A percentile compares a stretch with the other conserved stretches of the same genome.
phyloP scores from a whole-genome alignment of 64 coral and sea anemone genomes.

The Montipora sp. region DNA sequence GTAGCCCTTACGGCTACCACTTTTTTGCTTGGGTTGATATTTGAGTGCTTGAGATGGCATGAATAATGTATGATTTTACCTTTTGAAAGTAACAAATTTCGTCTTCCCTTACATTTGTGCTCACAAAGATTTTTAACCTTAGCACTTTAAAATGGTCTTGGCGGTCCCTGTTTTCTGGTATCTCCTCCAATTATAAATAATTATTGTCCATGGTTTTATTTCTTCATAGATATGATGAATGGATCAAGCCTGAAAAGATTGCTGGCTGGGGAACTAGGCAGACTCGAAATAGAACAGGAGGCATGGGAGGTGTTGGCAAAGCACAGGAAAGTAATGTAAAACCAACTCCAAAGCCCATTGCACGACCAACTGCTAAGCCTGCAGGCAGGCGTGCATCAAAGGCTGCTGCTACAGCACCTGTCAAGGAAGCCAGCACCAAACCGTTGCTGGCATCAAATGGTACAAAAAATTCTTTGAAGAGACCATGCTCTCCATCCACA shows the following conservation, averaged over 20 bases:
- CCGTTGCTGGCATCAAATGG: conserved; percentile 25
- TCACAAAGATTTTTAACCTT: too few species aligned
- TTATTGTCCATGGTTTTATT: not conserved
- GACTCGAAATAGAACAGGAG: conserved; percentile 70
- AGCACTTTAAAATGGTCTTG: too few species aligned
- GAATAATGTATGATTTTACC: too few species aligned
- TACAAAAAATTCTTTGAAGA: conserved; percentile 59
- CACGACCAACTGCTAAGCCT: conserved; percentile 40
- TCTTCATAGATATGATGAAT: conserved; percentile 85
- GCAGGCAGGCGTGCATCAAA: conserved; percentile 3
- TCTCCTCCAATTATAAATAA: too few species aligned
- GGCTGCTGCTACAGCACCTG: not conserved
- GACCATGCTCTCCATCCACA: conserved; percentile 65
- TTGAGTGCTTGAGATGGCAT: too few species aligned
- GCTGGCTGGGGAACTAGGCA: conserved; percentile 72
- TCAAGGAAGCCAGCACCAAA: conserved; percentile 37
- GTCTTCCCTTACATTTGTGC: too few species aligned
- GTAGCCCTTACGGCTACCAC: too few species aligned
- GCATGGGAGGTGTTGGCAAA: conserved; percentile 13
- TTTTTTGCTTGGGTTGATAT: too few species aligned
- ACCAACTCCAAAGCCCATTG: conserved; percentile 75
- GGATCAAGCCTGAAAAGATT: conserved; percentile 90
- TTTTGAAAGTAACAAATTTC: too few species aligned
- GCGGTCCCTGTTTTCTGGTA: too few species aligned
- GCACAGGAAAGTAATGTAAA: conserved; percentile 57